Evolutionary conservation across 2,113 vertebrate species (phyloP), one percentile per base, ranked within the genome.

Genomic region (Podilymbus podiceps): DNA sequence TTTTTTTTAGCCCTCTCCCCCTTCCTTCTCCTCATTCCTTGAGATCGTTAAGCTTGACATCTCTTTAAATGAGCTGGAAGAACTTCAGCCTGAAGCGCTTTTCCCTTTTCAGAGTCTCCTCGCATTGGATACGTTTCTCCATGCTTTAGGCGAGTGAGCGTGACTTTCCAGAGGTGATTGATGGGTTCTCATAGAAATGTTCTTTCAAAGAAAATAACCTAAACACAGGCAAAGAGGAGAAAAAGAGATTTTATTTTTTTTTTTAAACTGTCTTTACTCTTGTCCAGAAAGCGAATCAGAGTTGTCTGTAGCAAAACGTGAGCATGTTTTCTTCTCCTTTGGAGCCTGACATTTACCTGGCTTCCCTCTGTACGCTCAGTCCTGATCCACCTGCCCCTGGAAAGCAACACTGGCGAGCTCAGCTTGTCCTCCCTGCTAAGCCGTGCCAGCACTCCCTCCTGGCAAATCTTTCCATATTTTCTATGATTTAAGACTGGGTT

Each of bases 41-140:
- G 85, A 94, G 82, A 64, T 93, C 4, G 31, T 98, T 75, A 94
- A 94, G 88, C 40, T 89, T 88, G 96, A 97, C 74, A 71, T 96
- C 71, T 95, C 92, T 88, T 85, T 69, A 83, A 96, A 93, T 50
- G 96, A 97, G 81, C 88, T 98, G 83, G 83, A 93, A 89, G 87
- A 96, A 49, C 58, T 97, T 68, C 76, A 90, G 59, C 73, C 73
- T 78, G 93, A 92, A 55, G 68, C 33, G 3, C 42, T 97, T 75
- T 90, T 86, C 50, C 68, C 82, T 23, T 85, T 79, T 69, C 44
- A 87, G 90, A 95, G 58, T 75, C 91, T 96, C 55, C 46, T 78
- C 1, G 5, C 60, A 15, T 16, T 79, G 30, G 73, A 74, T 69
- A 10, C 20, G 3, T 96, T 91, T 52, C 81, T 95, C 62, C 85